phyloP scores from a whole-genome alignment of 2,113 vertebrate species.

The Nicator chloris region DNA sequence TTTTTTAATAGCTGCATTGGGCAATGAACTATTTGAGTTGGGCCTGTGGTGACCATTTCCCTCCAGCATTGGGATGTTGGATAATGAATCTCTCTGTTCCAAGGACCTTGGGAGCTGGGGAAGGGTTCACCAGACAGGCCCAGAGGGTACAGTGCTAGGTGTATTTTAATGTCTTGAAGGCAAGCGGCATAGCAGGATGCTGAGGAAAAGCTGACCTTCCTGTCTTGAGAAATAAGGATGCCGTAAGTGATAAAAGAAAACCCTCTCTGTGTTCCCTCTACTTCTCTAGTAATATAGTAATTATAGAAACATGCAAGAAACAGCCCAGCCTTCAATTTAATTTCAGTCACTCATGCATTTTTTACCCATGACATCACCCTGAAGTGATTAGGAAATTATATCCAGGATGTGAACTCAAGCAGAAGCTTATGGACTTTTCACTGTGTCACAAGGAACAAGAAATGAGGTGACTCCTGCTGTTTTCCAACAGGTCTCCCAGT shows the following conservation, averaged over 20 bases:
- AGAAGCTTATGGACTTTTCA: neutral
- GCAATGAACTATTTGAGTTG: neutral
- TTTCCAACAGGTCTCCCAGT: neutral
- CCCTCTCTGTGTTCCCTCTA: neutral
- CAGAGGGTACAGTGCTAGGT: neutral
- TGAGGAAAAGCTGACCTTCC: neutral
- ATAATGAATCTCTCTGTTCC: constrained; percentile 18
- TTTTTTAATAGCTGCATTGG: constrained; percentile 22
- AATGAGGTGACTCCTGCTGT: neutral
- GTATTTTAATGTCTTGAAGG: constrained; percentile 10
- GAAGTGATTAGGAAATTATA: constrained; percentile 20
- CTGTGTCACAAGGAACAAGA: neutral
- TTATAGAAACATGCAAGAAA: neutral
- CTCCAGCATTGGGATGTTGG: neutral
- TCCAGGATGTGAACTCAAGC: neutral
- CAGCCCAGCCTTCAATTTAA: neutral
- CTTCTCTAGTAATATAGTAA: neutral
- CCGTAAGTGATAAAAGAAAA: neutral
- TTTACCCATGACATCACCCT: neutral
- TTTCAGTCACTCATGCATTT: constrained; percentile 3
- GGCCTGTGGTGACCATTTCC: constrained; percentile 6
- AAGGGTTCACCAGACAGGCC: neutral
- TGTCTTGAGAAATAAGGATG: neutral
- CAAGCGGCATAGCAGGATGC: neutral
- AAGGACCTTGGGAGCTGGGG: neutral